Conservation (phyloP, 2,797 vertebrate species). For the Zenarchopterus dispar region DNA sequence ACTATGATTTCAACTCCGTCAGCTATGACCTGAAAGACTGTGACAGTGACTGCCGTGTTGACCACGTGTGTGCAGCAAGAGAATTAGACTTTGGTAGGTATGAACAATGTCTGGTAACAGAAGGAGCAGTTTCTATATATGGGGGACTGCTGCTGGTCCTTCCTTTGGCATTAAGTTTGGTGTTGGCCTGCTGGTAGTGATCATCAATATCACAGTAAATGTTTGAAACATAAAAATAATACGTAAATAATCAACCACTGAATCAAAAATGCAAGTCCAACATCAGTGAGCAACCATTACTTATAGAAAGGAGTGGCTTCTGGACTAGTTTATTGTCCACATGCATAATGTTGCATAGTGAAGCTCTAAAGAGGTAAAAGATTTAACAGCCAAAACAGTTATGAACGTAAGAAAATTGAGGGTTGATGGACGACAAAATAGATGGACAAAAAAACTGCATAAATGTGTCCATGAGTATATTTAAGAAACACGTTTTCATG, state of each 20-base stretch:
- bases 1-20: slow-evolving; percentile 91
- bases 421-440: too few relatives aligned
- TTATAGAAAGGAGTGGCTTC: too few relatives aligned
- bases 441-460: too few relatives aligned
- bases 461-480: too few relatives aligned
- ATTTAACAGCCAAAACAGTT: too few relatives aligned
- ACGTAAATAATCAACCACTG: neutral
- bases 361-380: neutral
- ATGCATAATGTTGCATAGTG: neutral
- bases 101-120: slow-evolving; percentile 76
- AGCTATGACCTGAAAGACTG: slow-evolving; percentile 85
- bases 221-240: neutral
- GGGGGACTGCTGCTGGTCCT: slow-evolving; percentile 53
- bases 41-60: slow-evolving; percentile 76
- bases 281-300: too few relatives aligned
- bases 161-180: slow-evolving; percentile 52
- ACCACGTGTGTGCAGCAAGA: slow-evolving; percentile 90
- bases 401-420: too few relatives aligned
- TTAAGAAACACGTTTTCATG: too few relatives aligned
- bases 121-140: slow-evolving; percentile 41
- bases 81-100: slow-evolving; percentile 87
- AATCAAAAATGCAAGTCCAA: too few relatives aligned
- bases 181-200: slow-evolving; percentile 36
- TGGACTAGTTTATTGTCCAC: too few relatives aligned
- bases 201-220: neutral